Percentiles rank a stretch among this genome's conserved stretches.
These are phyloP conservation scores for Littorina saxatilis DNA, from an alignment of 1,140 invertebrate genomes.

Conservation along the genomic window DNA sequence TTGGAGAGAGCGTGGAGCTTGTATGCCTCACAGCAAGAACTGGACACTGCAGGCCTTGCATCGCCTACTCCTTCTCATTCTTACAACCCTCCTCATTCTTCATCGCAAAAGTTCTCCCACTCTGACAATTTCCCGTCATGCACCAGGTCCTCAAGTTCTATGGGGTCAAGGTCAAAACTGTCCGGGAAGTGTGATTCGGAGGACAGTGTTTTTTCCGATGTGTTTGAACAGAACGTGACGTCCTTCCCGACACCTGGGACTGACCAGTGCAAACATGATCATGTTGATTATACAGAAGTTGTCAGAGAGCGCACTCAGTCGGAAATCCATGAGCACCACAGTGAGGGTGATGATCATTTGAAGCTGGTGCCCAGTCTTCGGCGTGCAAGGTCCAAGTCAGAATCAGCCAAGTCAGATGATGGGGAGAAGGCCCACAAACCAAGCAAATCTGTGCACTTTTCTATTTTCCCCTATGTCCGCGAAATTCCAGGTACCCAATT, in stretches of 20 bases:
- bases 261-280: neutral
- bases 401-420: neutral
- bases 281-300: neutral
- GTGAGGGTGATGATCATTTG: neutral
- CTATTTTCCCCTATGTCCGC: conserved; percentile 59
- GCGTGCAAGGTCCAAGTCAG: neutral
- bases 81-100: neutral
- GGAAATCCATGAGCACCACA: neutral
- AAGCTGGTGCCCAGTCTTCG: neutral
- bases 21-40: neutral
- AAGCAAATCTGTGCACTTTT: conserved; percentile 55
- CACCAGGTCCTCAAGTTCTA: neutral
- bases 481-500: conserved; percentile 51
- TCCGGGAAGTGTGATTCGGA: neutral
- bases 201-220: neutral
- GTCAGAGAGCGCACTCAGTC: neutral
- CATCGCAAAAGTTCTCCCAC: neutral
- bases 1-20: neutral
- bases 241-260: neutral
- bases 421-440: neutral
- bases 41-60: neutral
- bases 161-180: neutral
- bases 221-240: neutral
- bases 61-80: neutral
- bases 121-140: neutral